Conservation (phyloP, 2,113 vertebrate genomes). For the Synchiropus splendidus region DNA sequence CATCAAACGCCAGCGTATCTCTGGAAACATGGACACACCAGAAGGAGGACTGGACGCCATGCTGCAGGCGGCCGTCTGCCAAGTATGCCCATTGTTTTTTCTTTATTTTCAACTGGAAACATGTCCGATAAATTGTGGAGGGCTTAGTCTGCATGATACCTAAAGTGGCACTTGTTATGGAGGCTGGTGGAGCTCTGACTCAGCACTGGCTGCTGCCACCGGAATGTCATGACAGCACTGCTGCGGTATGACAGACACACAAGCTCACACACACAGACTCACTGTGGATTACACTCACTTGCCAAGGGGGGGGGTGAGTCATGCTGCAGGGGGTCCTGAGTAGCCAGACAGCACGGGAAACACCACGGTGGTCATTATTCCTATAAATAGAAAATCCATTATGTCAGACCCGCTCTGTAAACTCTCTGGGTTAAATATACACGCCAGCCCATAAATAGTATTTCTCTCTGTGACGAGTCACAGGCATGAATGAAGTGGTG, state of each 20-base stretch:
- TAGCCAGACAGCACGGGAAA: slow-evolving; percentile 30
- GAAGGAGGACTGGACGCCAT: slow-evolving; percentile 95
- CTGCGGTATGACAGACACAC: slow-evolving; percentile 24
- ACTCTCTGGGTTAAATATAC: slow-evolving; percentile 32
- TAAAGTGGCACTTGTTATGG: slow-evolving; percentile 15
- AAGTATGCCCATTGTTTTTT: slow-evolving; percentile 63
- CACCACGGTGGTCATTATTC: slow-evolving; percentile 29
- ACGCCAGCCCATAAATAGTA: slow-evolving; percentile 1
- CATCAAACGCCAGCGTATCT: slow-evolving; percentile 86
- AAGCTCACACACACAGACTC: slow-evolving; percentile 17
- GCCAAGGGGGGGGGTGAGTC: slow-evolving; percentile 34
- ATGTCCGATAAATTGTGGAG: no score
- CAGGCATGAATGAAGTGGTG: slow-evolving; percentile 22
- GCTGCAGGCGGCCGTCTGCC: slow-evolving; percentile 91
- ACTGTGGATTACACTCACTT: slow-evolving; percentile 15
- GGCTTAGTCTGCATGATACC: neutral
- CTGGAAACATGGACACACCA: slow-evolving; percentile 93
- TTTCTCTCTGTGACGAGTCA: slow-evolving; percentile 22
- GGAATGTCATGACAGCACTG: slow-evolving; percentile 38
- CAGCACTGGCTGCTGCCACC: slow-evolving; percentile 13
- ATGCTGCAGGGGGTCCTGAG: slow-evolving; percentile 26
- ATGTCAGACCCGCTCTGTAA: slow-evolving; percentile 31
- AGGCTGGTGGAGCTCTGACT: slow-evolving; percentile 29
- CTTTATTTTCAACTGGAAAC: neutral
- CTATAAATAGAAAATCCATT: slow-evolving; percentile 53